Base-by-base conservation (phyloP, 2,113 vertebrate genomes). In the Megalops atlanticus region DNA sequence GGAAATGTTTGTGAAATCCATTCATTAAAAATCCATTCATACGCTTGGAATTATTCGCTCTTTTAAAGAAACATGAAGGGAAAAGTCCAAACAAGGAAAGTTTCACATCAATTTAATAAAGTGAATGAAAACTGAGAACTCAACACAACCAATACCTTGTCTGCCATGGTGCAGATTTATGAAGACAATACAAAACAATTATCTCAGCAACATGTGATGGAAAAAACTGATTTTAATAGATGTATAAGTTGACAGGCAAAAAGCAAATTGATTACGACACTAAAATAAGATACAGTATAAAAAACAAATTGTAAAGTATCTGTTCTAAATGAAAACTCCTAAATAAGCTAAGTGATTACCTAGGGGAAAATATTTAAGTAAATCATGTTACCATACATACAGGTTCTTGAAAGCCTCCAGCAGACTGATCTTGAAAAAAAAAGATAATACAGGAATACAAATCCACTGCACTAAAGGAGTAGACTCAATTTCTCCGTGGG, bases 21-120 rank as follows among this genome's bases (percentile, higher is more conserved):
- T 74, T 80, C 69, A 54, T 74, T 74, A 74, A 74, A 80, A 21
- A 18, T 12, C 11, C 58, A 79, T 54, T 40, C 35, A 58, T 40
- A 27, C n/a, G 73, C 31, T 58, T 14, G 4, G 38, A 74, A 27
- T 12, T 43, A 15, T 79, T 77, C 35, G 11, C 35, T 43, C 21
- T 41, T n/a, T 31, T 24, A 6, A 78, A 70, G 16, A n/a, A 12
- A 27, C 15, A 69, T 31, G 31, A 69, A 31, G 33, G 2, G 7
- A 31, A 31, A 64, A 1, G 31, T 10, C 18, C 18, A n/a, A n/a
- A n/a, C 49, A 64, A 11, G 31, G n/a, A 64, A n/a, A 31, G 58
- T 64, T 64, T 31, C 5, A 31, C 58, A 64, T 64, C n/a, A 64
- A 64, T 64, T 64, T 64, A 64, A n/a, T n/a, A 64, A n/a, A 31